Evolutionary conservation across 2,113 vertebrate genomes (phyloP).

Genomic region (Tachysurus fulvidraco): DNA sequence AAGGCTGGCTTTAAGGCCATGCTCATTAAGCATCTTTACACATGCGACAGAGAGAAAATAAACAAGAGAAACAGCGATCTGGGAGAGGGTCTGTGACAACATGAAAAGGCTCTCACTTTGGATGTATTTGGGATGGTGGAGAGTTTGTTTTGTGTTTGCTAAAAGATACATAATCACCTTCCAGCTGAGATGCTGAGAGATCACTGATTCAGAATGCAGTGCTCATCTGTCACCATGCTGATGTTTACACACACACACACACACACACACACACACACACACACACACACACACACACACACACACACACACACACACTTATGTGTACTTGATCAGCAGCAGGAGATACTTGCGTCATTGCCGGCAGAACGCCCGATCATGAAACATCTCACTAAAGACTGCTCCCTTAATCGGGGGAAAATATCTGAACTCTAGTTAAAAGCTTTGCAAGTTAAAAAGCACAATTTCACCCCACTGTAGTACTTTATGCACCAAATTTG

Average conservation of each 20-base stretch:
- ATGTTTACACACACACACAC: background rate
- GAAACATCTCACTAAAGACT: background rate
- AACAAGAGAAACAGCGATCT: background rate
- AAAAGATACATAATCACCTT: constrained; percentile 1
- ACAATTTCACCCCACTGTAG: background rate
- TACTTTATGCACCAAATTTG: background rate
- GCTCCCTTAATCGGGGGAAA: background rate
- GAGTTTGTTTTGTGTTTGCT: constrained; percentile 26
- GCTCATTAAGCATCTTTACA: background rate
- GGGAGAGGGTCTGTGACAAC: background rate
- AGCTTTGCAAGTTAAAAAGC: background rate
- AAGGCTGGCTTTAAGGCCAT: background rate
- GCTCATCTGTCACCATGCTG: constrained; percentile 2
- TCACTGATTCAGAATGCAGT: background rate
- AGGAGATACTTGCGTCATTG: background rate
- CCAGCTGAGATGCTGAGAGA: constrained; percentile 21
- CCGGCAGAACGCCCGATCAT: background rate
- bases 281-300: background rate
- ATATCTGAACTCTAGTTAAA: background rate
- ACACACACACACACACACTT: background rate
- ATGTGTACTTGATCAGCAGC: background rate
- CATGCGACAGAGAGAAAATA: background rate
- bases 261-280: background rate
- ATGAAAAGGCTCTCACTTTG: background rate
- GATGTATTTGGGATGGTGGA: background rate